These are phyloP conservation scores for Etheostoma perlongum DNA, from an alignment of 2,797 vertebrate genomes.

Conservation along the genomic window DNA sequence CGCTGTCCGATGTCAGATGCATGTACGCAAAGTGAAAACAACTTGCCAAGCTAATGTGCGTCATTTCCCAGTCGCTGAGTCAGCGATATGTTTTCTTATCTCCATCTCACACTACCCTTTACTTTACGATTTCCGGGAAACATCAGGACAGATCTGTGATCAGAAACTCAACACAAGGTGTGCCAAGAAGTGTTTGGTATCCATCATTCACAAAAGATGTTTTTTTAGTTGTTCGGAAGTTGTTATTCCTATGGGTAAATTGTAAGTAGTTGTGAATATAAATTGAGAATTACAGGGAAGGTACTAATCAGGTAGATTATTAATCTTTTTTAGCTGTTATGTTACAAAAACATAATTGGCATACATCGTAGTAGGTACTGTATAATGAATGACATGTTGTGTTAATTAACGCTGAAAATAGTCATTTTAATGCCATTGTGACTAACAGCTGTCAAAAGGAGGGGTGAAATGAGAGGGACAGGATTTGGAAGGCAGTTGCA, in stretches of 20 bases:
- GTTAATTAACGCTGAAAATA: too few relatives aligned
- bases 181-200: slow-evolving; percentile 27
- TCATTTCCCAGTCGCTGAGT: slow-evolving; percentile 51
- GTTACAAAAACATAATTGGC: slow-evolving; percentile 15
- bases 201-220: slow-evolving; percentile 26
- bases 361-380: too few relatives aligned
- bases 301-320: neutral
- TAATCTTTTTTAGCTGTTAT: slow-evolving; percentile 1
- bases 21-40: slow-evolving; percentile 45
- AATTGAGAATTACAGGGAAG: slow-evolving; percentile 18
- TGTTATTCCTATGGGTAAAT: slow-evolving; percentile 1
- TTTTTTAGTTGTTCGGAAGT: slow-evolving; percentile 1
- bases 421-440: slow-evolving; percentile 17
- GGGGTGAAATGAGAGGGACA: slow-evolving; percentile 46
- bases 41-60: slow-evolving; percentile 28
- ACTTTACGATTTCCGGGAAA: slow-evolving; percentile 13
- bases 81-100: slow-evolving; percentile 22
- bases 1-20: slow-evolving; percentile 39
- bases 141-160: slow-evolving; percentile 41
- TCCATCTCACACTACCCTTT: slow-evolving; percentile 9
- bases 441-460: slow-evolving; percentile 4
- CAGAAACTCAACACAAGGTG: slow-evolving; percentile 26
- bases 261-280: neutral
- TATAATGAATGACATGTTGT: too few relatives aligned
- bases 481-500: slow-evolving; percentile 31